A percentile compares a stretch with the other conserved stretches of the same genome.
Evolutionary conservation across 2,888 invertebrate genomes (phyloP).

Genomic region (Neoaliturus tenellus): DNA sequence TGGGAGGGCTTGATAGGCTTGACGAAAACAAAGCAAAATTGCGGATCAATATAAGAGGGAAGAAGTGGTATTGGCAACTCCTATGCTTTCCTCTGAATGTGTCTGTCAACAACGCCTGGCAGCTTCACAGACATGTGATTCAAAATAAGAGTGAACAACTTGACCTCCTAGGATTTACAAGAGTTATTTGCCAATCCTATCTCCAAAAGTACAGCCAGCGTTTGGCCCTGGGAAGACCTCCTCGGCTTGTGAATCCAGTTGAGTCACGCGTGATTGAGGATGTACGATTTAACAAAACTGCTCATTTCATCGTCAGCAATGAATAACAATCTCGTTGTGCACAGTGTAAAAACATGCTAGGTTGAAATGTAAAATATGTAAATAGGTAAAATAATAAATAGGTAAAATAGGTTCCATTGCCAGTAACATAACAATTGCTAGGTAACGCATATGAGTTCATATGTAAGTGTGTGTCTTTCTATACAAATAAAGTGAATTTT

Average conservation of each 20-base stretch:
- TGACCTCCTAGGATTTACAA: constrained; percentile 15
- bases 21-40: neutral
- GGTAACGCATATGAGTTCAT: neutral
- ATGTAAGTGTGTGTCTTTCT: neutral
- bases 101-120: constrained; percentile 31
- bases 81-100: constrained; percentile 29
- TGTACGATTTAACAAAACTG: neutral
- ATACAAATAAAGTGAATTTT: neutral
- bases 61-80: constrained; percentile 46
- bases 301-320: constrained; percentile 14
- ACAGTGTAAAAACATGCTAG: constrained; percentile 33
- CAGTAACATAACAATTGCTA: constrained; percentile 3
- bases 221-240: constrained; percentile 25
- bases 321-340: constrained; percentile 38
- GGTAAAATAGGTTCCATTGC: neutral
- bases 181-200: constrained; percentile 29
- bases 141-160: constrained; percentile 25
- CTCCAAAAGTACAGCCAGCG: constrained; percentile 24
- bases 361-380: constrained; percentile 23
- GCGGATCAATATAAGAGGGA: constrained; percentile 14
- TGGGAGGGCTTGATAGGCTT: constrained; percentile 30
- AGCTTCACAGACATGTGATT: neutral
- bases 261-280: neutral
- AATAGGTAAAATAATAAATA: neutral
- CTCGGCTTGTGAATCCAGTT: neutral